These are phyloP conservation scores for Chiloscyllium plagiosum DNA, from an alignment of 2,113 vertebrate genomes.

Conservation along the genomic window DNA sequence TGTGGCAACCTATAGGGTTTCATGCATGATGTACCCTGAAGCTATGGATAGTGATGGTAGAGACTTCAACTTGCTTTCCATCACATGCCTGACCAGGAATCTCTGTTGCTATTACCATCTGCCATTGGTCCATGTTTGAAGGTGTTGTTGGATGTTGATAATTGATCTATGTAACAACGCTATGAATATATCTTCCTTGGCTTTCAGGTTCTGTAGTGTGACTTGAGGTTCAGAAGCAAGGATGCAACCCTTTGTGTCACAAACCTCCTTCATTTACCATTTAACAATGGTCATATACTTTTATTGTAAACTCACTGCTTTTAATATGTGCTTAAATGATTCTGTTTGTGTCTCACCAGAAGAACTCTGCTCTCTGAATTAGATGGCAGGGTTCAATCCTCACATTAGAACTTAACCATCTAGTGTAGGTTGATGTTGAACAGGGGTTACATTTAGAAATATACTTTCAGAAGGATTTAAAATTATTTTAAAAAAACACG, in stretches of 20 bases:
- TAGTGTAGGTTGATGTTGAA: not conserved
- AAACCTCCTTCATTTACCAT: not conserved
- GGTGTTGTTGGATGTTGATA: not conserved
- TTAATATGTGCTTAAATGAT: not conserved
- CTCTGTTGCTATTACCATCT: not conserved
- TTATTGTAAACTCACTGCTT: too few relatives aligned
- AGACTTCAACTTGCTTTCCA: not conserved
- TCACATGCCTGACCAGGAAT: too few relatives aligned
- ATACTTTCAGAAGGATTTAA: not conserved
- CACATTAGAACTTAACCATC: not conserved
- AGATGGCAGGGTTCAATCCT: not conserved
- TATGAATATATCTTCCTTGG: not conserved
- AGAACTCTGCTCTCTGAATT: not conserved
- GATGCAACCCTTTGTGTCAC: too few relatives aligned
- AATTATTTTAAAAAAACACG: not conserved
- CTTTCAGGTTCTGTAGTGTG: not conserved
- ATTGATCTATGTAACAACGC: not conserved
- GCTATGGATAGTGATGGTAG: not conserved
- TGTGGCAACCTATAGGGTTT: not conserved
- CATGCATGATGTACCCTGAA: not conserved
- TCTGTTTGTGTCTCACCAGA: not conserved
- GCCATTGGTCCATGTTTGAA: not conserved
- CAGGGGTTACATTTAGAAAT: not conserved
- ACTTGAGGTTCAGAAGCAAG: too few relatives aligned
- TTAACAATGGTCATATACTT: not conserved